Conservation (phyloP, 2,797 vertebrate species). For the Rhincodon typus region DNA sequence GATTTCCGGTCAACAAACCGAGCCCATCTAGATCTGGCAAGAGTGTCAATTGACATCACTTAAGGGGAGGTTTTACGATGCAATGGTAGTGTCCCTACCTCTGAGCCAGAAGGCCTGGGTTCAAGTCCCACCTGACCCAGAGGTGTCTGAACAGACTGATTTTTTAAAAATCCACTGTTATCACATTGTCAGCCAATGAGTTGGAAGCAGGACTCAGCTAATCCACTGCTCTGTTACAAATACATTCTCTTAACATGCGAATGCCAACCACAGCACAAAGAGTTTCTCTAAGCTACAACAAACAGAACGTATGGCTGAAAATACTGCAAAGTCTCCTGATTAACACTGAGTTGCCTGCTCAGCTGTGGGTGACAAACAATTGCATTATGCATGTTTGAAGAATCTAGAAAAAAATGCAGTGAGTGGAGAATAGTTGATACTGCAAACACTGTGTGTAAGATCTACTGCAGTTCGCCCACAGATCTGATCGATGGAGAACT, state of each 20-base stretch:
- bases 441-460: background rate
- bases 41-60: background rate
- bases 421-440: background rate
- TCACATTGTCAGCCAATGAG: background rate
- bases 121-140: no score
- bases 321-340: background rate
- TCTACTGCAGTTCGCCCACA: background rate
- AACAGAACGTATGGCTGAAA: background rate
- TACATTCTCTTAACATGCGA: no score
- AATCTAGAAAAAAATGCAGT: background rate
- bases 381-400: background rate
- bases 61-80: no score
- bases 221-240: background rate
- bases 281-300: background rate
- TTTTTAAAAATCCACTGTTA: no score
- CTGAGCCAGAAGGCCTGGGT: no score
- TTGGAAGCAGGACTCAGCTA: background rate
- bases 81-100: no score
- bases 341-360: background rate
- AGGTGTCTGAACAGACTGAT: no score
- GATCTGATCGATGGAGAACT: background rate
- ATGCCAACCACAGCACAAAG: background rate
- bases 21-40: no score
- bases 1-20: no score
- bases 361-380: background rate